Conservation (phyloP, 2,797 vertebrate genomes). For the Mormyrus proboscirostris region DNA sequence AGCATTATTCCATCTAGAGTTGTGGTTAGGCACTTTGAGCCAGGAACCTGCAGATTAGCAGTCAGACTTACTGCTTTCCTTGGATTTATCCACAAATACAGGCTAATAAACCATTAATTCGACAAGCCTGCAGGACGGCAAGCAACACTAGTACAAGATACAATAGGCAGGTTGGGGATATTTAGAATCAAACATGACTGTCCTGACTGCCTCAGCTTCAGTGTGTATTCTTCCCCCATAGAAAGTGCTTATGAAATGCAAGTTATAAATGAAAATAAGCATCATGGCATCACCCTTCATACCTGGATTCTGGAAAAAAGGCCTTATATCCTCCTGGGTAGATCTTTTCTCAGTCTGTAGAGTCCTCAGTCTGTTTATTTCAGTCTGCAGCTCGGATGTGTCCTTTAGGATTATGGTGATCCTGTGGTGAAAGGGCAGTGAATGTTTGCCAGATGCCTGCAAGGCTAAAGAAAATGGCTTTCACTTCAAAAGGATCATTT, state of each 20-base stretch:
- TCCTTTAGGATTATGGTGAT: constrained; percentile 54
- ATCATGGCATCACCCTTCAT: background rate
- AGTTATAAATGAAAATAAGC: background rate
- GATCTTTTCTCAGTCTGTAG: constrained; percentile 23
- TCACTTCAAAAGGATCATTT: background rate
- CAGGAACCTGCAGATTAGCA: background rate
- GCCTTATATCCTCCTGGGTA: constrained; percentile 17
- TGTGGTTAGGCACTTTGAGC: background rate
- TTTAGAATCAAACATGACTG: background rate
- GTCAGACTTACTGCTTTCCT: background rate
- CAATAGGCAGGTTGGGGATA: background rate
- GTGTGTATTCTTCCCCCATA: background rate
- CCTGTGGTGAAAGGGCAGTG: constrained; percentile 38
- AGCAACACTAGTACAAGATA: background rate
- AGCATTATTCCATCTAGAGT: background rate
- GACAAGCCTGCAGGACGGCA: background rate
- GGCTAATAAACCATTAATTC: background rate
- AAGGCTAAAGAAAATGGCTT: background rate
- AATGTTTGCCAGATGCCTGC: background rate
- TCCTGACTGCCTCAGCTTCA: background rate
- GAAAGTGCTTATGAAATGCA: background rate
- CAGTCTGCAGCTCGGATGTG: constrained; percentile 50
- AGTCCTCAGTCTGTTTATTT: constrained; percentile 45
- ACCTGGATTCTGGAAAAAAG: constrained; percentile 51
- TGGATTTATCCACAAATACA: background rate